Percentiles rank a stretch among this genome's conserved stretches.
phyloP scores from a whole-genome alignment of 2,888 invertebrate genomes.

The Caenorhabditis sp. region DNA sequence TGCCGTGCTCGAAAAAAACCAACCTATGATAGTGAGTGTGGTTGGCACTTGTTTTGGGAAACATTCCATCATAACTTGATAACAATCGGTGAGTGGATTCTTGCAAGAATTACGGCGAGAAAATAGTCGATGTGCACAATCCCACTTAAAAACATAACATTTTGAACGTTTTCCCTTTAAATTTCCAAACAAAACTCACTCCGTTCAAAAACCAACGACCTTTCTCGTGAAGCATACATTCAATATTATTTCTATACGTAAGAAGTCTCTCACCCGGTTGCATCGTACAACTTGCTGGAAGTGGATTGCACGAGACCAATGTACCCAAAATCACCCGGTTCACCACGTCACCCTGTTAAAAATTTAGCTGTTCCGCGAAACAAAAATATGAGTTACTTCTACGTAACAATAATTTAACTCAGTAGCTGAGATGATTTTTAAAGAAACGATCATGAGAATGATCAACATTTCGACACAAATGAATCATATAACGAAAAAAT shows the following conservation, averaged over 20 bases:
- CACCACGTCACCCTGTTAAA: background rate
- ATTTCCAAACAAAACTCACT: background rate
- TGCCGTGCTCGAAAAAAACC: background rate
- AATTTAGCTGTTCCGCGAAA: too few relatives aligned
- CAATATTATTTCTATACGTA: background rate
- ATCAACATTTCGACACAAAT: too few relatives aligned
- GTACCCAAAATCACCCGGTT: background rate
- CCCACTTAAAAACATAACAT: background rate
- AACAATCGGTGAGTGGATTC: background rate
- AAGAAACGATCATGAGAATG: too few relatives aligned
- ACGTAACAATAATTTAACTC: background rate
- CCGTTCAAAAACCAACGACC: background rate
- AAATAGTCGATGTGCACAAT: background rate
- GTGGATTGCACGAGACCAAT: background rate
- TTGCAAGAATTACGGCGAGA: background rate
- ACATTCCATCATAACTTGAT: background rate
- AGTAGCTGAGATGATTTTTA: too few relatives aligned
- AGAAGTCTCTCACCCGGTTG: background rate
- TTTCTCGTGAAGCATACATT: background rate
- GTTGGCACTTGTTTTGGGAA: background rate
- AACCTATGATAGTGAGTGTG: background rate
- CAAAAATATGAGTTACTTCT: background rate
- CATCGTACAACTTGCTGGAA: background rate
- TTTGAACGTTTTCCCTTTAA: too few relatives aligned
- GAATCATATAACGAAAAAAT: too few relatives aligned